These are phyloP conservation scores for Todiramphus saurophagus DNA, from an alignment of 2,113 vertebrate genomes.

Conservation along the genomic window DNA sequence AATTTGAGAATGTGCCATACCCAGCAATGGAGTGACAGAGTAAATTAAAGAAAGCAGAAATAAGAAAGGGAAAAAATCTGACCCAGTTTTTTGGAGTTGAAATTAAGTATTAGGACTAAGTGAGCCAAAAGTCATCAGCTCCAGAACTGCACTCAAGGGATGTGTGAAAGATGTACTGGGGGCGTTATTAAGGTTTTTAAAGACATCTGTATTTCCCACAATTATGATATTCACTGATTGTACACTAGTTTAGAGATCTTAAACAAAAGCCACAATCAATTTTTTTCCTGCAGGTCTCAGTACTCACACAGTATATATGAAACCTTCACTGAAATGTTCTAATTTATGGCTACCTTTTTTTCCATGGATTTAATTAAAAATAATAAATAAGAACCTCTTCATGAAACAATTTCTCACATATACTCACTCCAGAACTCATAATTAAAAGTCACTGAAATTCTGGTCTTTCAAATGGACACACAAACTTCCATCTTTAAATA, in stretches of 20 bases:
- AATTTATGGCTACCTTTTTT: neutral
- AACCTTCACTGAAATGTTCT: neutral
- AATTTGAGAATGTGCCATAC: neutral
- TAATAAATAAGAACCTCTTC: neutral
- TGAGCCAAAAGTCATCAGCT: neutral
- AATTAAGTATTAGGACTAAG: neutral
- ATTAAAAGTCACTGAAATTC: neutral
- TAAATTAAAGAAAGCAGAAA: neutral
- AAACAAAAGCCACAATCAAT: neutral
- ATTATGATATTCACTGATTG: neutral
- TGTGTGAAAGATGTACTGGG: neutral
- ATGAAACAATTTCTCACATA: neutral
- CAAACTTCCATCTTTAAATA: neutral
- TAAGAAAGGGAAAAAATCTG: neutral
- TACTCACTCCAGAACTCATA: neutral
- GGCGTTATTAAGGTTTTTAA: neutral
- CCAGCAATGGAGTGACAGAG: neutral
- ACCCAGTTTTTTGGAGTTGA: neutral
- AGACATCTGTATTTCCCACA: neutral
- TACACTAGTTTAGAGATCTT: neutral
- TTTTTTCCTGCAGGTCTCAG: neutral
- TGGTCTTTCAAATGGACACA: neutral
- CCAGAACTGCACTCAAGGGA: neutral
- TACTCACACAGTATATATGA: neutral
- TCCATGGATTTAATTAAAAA: neutral